These are phyloP conservation scores for Andinoacara biseriatus DNA, from an alignment of 2,113 vertebrate species.

Conservation along the genomic window DNA sequence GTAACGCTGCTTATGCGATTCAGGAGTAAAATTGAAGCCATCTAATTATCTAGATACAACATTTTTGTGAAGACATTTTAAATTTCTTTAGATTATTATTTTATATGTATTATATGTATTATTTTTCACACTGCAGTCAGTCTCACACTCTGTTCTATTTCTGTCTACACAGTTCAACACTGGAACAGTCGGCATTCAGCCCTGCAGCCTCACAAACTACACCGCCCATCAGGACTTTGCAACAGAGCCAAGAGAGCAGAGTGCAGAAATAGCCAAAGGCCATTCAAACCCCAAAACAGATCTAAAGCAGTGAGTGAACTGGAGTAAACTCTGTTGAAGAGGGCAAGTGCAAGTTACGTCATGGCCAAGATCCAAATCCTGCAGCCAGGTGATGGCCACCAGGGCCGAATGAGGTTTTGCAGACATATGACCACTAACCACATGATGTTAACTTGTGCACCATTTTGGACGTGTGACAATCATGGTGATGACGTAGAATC, in stretches of 20 bases:
- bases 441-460: background rate
- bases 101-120: background rate
- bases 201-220: constrained; percentile 38
- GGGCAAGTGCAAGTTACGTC: background rate
- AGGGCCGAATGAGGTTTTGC: background rate
- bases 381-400: background rate
- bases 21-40: constrained; percentile 16
- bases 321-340: background rate
- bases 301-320: constrained; percentile 59
- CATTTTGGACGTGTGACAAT: background rate
- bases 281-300: constrained; percentile 36
- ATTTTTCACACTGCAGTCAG: background rate
- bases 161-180: constrained; percentile 49
- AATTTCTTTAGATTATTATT: background rate
- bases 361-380: background rate
- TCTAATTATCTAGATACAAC: background rate
- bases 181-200: constrained; percentile 3
- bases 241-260: constrained; percentile 23
- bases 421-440: background rate
- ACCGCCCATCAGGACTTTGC: constrained; percentile 43
- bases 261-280: constrained; percentile 30
- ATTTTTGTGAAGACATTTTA: constrained; percentile 9
- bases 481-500: background rate
- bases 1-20: constrained; percentile 3
- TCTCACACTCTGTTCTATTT: constrained; percentile 17